phyloP scores from a whole-genome alignment of 2,797 vertebrate species.

The Nyctalus aviator region DNA sequence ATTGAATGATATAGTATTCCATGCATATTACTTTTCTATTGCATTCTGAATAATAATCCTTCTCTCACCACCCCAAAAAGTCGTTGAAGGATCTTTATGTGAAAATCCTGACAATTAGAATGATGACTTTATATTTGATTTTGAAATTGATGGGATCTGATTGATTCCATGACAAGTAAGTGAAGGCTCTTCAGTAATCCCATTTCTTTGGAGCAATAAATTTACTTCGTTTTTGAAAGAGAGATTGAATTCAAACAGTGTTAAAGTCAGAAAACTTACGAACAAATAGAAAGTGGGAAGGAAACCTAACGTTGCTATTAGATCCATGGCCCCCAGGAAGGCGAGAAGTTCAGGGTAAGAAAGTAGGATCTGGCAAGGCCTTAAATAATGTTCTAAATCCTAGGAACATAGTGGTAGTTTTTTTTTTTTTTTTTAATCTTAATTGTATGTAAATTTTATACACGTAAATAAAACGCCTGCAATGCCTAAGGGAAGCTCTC shows the following conservation, averaged over 20 bases:
- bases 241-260: neutral
- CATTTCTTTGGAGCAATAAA: neutral
- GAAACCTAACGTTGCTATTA: neutral
- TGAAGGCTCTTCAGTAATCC: neutral
- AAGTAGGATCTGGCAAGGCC: neutral
- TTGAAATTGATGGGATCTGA: conserved; percentile 47
- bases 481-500: conserved; percentile 56
- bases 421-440: neutral
- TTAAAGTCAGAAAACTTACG: conserved; percentile 52
- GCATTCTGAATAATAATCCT: conserved; percentile 28
- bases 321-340: neutral
- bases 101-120: neutral
- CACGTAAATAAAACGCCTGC: conserved; percentile 62
- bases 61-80: neutral
- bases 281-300: neutral
- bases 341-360: neutral
- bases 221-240: conserved; percentile 5
- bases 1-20: neutral
- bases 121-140: conserved; percentile 23
- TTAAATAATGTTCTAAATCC: neutral
- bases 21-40: neutral
- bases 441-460: conserved; percentile 79
- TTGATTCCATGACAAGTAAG: neutral
- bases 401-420: accelerated
- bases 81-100: neutral